Conservation (phyloP, 1,140 invertebrate species). For the Carposina sasakii region DNA sequence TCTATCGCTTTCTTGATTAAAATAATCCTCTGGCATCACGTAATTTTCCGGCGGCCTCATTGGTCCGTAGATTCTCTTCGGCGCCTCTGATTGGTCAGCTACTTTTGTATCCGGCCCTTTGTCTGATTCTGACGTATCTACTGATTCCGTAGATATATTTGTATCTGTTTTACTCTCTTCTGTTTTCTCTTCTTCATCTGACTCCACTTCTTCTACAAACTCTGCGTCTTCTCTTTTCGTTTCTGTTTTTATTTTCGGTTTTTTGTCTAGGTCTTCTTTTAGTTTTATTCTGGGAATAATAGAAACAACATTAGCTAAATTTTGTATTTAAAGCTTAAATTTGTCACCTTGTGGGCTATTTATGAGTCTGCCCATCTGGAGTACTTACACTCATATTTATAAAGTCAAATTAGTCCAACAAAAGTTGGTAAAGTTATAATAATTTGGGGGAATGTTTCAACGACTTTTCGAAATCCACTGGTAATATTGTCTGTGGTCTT, state of each 20-base stretch:
- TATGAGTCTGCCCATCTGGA: too few relatives aligned
- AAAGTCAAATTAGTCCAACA: too few relatives aligned
- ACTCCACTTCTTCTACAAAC: constrained; percentile 68
- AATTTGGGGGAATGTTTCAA: not conserved
- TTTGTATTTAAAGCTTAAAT: not conserved
- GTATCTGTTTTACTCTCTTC: not conserved
- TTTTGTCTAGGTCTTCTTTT: constrained; percentile 48
- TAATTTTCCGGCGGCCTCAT: constrained; percentile 68
- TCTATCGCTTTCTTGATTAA: constrained; percentile 56
- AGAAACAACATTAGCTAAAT: too few relatives aligned
- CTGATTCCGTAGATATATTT: constrained; percentile 5
- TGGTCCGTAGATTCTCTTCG: constrained; percentile 47
- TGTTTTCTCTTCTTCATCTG: constrained; percentile 46
- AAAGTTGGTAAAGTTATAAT: too few relatives aligned
- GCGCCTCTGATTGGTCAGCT: constrained; percentile 15
- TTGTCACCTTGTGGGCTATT: not conserved
- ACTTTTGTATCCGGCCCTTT: constrained; percentile 27
- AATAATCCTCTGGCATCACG: constrained; percentile 61
- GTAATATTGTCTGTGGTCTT: too few relatives aligned
- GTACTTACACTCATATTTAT: too few relatives aligned
- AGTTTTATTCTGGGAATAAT: constrained; percentile 40
- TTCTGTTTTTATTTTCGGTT: constrained; percentile 33
- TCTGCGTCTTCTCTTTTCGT: constrained; percentile 41
- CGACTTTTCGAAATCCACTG: too few relatives aligned
- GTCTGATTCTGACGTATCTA: constrained; percentile 12